These are phyloP conservation scores for Thinocorus orbignyianus DNA, from an alignment of 2,113 vertebrate genomes.

Conservation along the genomic window DNA sequence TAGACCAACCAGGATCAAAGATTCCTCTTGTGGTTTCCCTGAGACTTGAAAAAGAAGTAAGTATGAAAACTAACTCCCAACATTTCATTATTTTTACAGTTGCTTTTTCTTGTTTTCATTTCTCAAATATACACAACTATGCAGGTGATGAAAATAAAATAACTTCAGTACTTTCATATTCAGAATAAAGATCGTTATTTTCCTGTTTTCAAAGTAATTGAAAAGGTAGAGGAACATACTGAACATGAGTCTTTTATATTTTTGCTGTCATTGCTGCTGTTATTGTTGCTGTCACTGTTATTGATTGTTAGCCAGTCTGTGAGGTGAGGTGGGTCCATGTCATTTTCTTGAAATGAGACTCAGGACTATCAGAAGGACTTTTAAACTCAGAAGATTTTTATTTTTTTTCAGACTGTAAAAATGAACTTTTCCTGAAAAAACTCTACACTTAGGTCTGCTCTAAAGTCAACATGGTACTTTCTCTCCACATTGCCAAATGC, in stretches of 20 bases:
- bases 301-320: not conserved
- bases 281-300: not conserved
- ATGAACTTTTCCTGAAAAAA: not conserved
- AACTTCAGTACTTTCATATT: not conserved
- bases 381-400: not conserved
- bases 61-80: not conserved
- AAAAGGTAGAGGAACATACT: not conserved
- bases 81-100: slow-evolving; percentile 16
- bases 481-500: not conserved
- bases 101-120: slow-evolving; percentile 28
- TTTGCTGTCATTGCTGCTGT: not conserved
- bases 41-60: slow-evolving; percentile 12
- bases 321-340: not conserved
- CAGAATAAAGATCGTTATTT: not conserved
- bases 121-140: not conserved
- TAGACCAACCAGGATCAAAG: slow-evolving; percentile 22
- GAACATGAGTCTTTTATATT: not conserved
- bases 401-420: not conserved
- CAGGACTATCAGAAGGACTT: not conserved
- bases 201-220: not conserved
- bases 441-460: not conserved
- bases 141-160: not conserved
- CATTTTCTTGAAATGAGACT: not conserved
- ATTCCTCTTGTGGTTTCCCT: slow-evolving; percentile 47
- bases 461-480: not conserved